phyloP scores from a whole-genome alignment of 2,888 invertebrate genomes.

The Apotomis betuletana region DNA sequence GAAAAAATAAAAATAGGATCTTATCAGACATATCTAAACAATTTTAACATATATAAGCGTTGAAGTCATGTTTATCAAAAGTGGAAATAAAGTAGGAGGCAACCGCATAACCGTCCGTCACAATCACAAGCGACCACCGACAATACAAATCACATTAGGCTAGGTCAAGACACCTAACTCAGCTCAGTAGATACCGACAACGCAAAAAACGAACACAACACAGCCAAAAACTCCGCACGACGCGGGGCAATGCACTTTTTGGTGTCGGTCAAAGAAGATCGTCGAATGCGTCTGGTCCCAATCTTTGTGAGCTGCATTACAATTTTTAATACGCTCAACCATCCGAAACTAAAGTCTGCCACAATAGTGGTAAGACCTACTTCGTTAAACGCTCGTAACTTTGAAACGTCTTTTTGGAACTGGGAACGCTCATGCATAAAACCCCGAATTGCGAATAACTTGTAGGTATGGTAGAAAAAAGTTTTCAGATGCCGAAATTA shows the following conservation, averaged over 20 bases:
- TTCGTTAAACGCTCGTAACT: neutral
- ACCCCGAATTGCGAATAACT: slow-evolving; percentile 41
- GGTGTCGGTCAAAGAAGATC: slow-evolving; percentile 70
- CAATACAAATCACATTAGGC: slow-evolving; percentile 75
- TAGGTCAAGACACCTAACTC: slow-evolving; percentile 80
- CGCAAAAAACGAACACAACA: slow-evolving; percentile 63
- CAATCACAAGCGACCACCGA: slow-evolving; percentile 42
- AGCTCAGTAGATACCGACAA: slow-evolving; percentile 66
- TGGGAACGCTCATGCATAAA: slow-evolving; percentile 20
- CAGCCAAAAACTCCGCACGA: slow-evolving; percentile 55
- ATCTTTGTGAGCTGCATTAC: slow-evolving; percentile 68
- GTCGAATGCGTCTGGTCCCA: slow-evolving; percentile 58
- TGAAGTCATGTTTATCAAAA: neutral
- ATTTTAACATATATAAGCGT: no score
- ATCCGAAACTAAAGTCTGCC: slow-evolving; percentile 46
- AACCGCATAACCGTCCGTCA: slow-evolving; percentile 10
- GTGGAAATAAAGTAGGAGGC: slow-evolving; percentile 6
- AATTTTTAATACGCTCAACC: slow-evolving; percentile 51
- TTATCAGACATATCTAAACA: no score
- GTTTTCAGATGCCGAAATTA: slow-evolving; percentile 1
- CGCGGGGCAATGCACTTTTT: slow-evolving; percentile 79
- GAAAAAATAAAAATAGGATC: no score
- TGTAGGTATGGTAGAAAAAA: slow-evolving; percentile 15
- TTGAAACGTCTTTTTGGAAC: slow-evolving; percentile 23
- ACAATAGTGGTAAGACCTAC: neutral